phyloP scores from a whole-genome alignment of 2,888 invertebrate species.

The Bombylius major region DNA sequence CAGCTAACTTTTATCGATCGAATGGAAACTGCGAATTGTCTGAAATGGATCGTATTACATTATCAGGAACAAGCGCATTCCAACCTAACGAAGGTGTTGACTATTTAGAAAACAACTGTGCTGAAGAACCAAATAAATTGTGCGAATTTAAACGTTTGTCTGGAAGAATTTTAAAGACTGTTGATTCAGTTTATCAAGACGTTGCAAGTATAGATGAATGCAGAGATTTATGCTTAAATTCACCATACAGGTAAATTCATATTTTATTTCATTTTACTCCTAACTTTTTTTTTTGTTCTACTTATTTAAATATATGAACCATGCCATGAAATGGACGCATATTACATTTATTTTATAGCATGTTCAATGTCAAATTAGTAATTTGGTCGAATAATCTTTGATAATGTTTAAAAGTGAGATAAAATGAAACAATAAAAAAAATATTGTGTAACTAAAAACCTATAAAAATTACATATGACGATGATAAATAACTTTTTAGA shows the following conservation, averaged over 20 bases:
- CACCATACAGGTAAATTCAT: constrained; percentile 52
- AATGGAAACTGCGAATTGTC: constrained; percentile 78
- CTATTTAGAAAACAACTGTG: constrained; percentile 86
- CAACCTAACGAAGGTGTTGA: constrained; percentile 58
- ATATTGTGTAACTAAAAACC: too few relatives aligned
- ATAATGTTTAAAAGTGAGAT: too few relatives aligned
- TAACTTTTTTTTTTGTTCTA: too few relatives aligned
- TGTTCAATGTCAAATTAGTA: too few relatives aligned
- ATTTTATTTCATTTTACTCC: not conserved
- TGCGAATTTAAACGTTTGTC: constrained; percentile 86
- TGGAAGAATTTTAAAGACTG: constrained; percentile 82
- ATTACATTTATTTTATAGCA: too few relatives aligned
- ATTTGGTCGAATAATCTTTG: too few relatives aligned
- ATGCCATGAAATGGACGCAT: too few relatives aligned
- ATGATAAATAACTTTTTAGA: too few relatives aligned
- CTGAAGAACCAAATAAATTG: constrained; percentile 84
- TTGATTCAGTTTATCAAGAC: constrained; percentile 85
- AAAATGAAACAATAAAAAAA: too few relatives aligned
- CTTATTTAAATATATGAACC: too few relatives aligned
- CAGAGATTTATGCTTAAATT: constrained; percentile 76
- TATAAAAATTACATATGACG: too few relatives aligned
- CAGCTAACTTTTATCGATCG: constrained; percentile 78
- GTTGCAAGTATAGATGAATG: constrained; percentile 78
- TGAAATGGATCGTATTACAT: constrained; percentile 82
- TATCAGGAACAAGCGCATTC: constrained; percentile 70